A percentile compares a stretch with the other conserved stretches of the same genome.
Evolutionary conservation across 35 echinoderm and acorn worm genomes (phyloP).

Genomic region (Lytechinus pictus): DNA sequence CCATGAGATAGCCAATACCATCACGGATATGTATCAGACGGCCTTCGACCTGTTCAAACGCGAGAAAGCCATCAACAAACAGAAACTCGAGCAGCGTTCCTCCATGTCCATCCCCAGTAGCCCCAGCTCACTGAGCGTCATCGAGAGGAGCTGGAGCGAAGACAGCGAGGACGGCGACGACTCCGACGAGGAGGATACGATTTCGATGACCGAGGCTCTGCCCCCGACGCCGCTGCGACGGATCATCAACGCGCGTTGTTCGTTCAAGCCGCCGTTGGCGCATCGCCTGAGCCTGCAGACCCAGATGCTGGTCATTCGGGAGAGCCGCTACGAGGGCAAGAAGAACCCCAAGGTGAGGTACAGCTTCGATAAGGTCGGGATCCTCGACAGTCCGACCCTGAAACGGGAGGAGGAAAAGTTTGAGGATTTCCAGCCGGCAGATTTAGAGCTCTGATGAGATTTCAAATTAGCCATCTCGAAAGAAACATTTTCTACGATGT

Average conservation of each 20-base stretch:
- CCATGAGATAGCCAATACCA: background rate
- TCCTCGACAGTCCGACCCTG: slow-evolving; percentile 17
- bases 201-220: slow-evolving; percentile 18
- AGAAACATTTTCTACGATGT: background rate
- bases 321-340: slow-evolving; percentile 21
- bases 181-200: background rate
- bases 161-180: background rate
- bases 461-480: background rate
- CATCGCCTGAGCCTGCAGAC: slow-evolving; percentile 31
- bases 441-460: background rate
- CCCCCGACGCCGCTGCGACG: slow-evolving; percentile 25
- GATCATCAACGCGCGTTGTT: slow-evolving; percentile 30
- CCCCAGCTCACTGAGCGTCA: background rate
- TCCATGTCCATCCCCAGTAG: background rate
- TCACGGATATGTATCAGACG: background rate
- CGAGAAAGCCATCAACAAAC: background rate
- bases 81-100: background rate
- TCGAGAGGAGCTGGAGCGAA: slow-evolving; percentile 31
- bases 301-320: slow-evolving; percentile 23
- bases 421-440: slow-evolving; percentile 36
- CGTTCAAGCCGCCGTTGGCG: slow-evolving; percentile 8
- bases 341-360: background rate
- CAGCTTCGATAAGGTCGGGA: background rate
- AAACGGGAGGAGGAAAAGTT: slow-evolving; percentile 25
- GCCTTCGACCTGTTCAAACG: slow-evolving; percentile 45